Evolutionary conservation across 2,888 invertebrate species (phyloP).

Genomic region (Nymphalis c-album): DNA sequence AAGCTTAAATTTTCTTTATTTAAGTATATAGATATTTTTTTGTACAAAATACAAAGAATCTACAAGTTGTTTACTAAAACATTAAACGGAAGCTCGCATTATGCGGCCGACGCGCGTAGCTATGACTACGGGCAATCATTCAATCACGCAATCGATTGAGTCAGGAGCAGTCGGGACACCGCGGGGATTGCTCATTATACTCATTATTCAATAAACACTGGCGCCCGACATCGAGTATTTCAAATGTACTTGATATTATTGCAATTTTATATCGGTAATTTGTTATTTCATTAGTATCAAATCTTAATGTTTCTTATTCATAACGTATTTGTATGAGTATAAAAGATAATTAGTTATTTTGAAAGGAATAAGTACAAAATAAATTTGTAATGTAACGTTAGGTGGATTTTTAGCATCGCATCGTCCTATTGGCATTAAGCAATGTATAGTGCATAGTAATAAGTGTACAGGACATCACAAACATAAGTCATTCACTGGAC

Average conservation of each 20-base stretch:
- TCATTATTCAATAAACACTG: conserved; percentile 72
- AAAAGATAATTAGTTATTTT: not conserved
- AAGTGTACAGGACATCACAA: conserved; percentile 7
- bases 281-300: not conserved
- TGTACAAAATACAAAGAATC: not conserved
- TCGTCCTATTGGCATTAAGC: too few species aligned
- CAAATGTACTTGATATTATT: conserved; percentile 40
- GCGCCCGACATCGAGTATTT: conserved; percentile 50
- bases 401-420: not conserved
- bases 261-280: conserved; percentile 31
- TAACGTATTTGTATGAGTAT: not conserved
- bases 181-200: conserved; percentile 68
- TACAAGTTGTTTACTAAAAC: conserved; percentile 25
- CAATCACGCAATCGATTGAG: conserved; percentile 65
- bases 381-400: not conserved
- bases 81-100: conserved; percentile 36
- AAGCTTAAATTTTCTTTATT: too few species aligned
- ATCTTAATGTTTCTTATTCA: not conserved
- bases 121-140: conserved; percentile 62
- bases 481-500: conserved; percentile 46
- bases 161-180: conserved; percentile 45
- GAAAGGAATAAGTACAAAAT: not conserved
- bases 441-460: not conserved
- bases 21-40: not conserved
- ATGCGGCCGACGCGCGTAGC: conserved; percentile 45